Percentiles rank a stretch among this genome's conserved stretches.
phyloP scores from a whole-genome alignment of 2,888 invertebrate species.

The Trissolcus brochymenae region DNA sequence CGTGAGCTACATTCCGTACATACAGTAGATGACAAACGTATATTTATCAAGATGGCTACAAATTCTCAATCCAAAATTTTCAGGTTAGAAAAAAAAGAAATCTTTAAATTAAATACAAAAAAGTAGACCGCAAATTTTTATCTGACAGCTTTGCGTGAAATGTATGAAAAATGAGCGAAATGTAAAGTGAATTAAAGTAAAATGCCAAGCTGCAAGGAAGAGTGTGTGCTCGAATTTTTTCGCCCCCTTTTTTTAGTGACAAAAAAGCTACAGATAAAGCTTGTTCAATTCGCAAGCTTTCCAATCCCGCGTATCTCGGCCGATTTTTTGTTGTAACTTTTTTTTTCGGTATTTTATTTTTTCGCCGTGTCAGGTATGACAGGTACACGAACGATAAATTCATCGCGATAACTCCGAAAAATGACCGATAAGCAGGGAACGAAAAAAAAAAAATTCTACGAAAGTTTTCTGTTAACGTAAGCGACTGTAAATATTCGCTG shows the following conservation, averaged over 20 bases:
- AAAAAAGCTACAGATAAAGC: slow-evolving; percentile 50
- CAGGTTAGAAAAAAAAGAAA: neutral
- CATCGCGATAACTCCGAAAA: slow-evolving; percentile 50
- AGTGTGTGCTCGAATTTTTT: slow-evolving; percentile 17
- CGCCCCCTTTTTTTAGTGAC: slow-evolving; percentile 15
- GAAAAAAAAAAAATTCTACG: slow-evolving; percentile 41
- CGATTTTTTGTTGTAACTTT: slow-evolving; percentile 17
- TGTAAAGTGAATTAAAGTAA: slow-evolving; percentile 53
- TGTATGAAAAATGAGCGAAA: slow-evolving; percentile 38
- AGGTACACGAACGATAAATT: slow-evolving; percentile 47
- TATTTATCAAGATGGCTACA: slow-evolving; percentile 13
- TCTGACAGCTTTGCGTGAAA: slow-evolving; percentile 29
- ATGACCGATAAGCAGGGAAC: slow-evolving; percentile 51
- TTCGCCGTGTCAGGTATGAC: slow-evolving; percentile 42
- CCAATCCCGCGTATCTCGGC: slow-evolving; percentile 46
- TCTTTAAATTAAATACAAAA: neutral
- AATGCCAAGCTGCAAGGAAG: slow-evolving; percentile 20
- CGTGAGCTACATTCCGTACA: slow-evolving; percentile 17
- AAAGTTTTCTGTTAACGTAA: slow-evolving; percentile 56
- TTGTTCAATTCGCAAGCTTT: slow-evolving; percentile 47
- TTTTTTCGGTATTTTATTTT: slow-evolving; percentile 18
- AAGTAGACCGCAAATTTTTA: slow-evolving; percentile 24
- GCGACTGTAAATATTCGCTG: slow-evolving; percentile 34
- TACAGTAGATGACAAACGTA: slow-evolving; percentile 10
- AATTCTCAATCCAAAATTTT: slow-evolving; percentile 11